Conservation (phyloP, 2,888 invertebrate genomes). For the Nyleta sp. region DNA sequence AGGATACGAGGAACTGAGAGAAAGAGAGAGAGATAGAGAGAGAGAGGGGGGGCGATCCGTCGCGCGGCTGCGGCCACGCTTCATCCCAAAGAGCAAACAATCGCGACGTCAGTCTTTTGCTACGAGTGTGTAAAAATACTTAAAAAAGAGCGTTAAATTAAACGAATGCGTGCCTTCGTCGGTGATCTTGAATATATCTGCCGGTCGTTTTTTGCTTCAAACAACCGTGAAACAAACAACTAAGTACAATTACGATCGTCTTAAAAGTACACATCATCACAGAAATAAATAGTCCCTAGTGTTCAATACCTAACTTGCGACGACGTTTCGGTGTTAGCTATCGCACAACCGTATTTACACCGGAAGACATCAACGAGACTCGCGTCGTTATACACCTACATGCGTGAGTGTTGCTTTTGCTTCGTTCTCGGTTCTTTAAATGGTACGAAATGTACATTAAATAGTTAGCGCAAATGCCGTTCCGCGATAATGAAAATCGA, state of each 20-base stretch:
- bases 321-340: constrained; percentile 60
- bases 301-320: constrained; percentile 64
- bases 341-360: constrained; percentile 61
- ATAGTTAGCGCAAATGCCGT: constrained; percentile 59
- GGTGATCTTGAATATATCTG: neutral
- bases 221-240: constrained; percentile 50
- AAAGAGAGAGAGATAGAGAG: constrained; percentile 25
- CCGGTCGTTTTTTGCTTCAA: neutral
- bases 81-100: constrained; percentile 36
- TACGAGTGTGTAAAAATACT: constrained; percentile 57
- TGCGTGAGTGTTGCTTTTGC: constrained; percentile 39
- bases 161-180: constrained; percentile 20
- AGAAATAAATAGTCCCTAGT: constrained; percentile 64
- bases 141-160: constrained; percentile 33
- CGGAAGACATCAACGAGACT: constrained; percentile 66
- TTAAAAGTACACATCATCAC: constrained; percentile 65
- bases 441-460: constrained; percentile 64
- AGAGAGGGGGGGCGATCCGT: constrained; percentile 10
- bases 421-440: constrained; percentile 30
- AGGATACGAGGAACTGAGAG: constrained; percentile 60
- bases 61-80: constrained; percentile 21
- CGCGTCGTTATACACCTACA: constrained; percentile 54
- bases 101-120: constrained; percentile 63
- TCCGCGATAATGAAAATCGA: constrained; percentile 57
- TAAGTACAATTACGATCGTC: constrained; percentile 62